Base-by-base conservation (phyloP, 2,113 vertebrate genomes). In the Taxidea taxus region DNA sequence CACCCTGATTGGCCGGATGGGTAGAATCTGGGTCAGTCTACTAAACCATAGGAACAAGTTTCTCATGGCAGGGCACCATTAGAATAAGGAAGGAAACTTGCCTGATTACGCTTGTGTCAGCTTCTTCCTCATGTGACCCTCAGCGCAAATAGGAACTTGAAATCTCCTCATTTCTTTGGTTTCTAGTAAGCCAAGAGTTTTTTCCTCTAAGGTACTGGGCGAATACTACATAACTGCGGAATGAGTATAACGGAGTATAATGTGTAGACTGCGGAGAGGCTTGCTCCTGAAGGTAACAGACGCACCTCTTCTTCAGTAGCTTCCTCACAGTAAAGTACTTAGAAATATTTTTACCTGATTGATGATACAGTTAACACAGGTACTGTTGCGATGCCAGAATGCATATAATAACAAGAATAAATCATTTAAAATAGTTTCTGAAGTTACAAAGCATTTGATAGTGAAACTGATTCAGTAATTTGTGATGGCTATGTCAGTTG, bases 111-210 rank as follows among this genome's bases (percentile, higher is more conserved):
- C 47, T 64, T 44, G 3, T 23, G 14, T 83, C 75, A 25, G 12
- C 16, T 39, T 60, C 83, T 78, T 94, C 84, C 25, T 78, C 16
- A 31, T 66, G 7, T 92, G 78, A 89, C 27, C 34, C 37, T 94
- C 72, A 49, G 25, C 92, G 37, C 16, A 89, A 15, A 49, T 2
- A 25, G 47, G 44, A 92, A 42, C 37, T 91, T 44, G 47, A 81
- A 66, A 10, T 77, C 27, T 92, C 42, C 7, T 90, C 81, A 23
- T 95, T 84, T 92, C 85, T 96, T 94, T 95, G 49, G 37, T 81
- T 89, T 96, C 64, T 86, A 20, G 7, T 60, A 81, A 75, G 23
- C 14, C 60, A 77, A 84, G 68, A 85, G 64, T 62, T 83, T 80
- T 87, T 44, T 44, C 84, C 27, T 51, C 25, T 74, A 77, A 82